Base-by-base conservation (phyloP, 2,113 vertebrate species). In the Nerophis lumbriciformis region DNA sequence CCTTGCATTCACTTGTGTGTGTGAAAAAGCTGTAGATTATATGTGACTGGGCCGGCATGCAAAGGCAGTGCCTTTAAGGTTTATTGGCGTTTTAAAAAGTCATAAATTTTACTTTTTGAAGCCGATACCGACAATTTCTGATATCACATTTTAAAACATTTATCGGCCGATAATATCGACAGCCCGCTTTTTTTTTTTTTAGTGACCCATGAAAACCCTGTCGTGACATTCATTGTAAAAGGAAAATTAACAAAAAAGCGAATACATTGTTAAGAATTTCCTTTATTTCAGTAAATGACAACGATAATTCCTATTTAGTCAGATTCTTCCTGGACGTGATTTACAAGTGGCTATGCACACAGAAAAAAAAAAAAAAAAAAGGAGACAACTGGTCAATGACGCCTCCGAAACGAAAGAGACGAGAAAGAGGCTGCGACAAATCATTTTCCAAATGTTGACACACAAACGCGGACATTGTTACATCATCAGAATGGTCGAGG, bases 241-340 rank as follows among this genome's bases (percentile, higher is more conserved):
- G 52, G 67, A 63, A 59, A 79, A 72, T 63, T 49, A 76, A 69
- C 55, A 61, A 59, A 76, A 63, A 1, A 63, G 48, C 61, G 79
- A 66, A 52, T 39, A 48, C 70, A 73, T 72, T 78, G 76, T 88
- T 90, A 87, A 76, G 76, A 77, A 80, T 75, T 39, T 37, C 47
- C 62, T 89, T 90, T 88, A 88, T 89, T 90, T 88, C 81, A 83
- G 77, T 80, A 90, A 88, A 85, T 84, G 85, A 83, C 79, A 80
- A 77, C 64, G 65, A 81, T 71, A 83, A 82, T 72, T 80, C 64
- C 64, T 73, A 78, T 74, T 82, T 77, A 62, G 74, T 83, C 61
- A 61, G 68, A 48, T 79, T 78, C 72, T 69, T 68, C 66, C 53
- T 63, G 67, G 54, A 73, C 80, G 71, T 71, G 84, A 89, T 85